Evolutionary conservation across 2,888 invertebrate genomes (phyloP).

Genomic region (Psylliodes chrysocephalus): DNA sequence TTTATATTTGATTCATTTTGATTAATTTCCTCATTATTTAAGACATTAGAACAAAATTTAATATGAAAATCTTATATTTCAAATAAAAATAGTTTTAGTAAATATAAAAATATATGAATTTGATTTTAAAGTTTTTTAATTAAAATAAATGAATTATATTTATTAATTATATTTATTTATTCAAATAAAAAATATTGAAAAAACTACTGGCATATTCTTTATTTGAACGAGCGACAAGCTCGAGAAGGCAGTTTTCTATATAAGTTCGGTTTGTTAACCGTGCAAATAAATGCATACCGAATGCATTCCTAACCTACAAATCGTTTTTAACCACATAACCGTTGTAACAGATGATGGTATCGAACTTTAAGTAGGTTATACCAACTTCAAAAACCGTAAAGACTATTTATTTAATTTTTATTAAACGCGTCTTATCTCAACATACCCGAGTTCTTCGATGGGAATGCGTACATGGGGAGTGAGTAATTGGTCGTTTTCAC

Average conservation of each 20-base stretch:
- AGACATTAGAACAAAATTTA: too few species aligned
- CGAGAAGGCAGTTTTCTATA: conserved; percentile 4
- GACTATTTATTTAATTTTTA: background rate
- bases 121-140: too few species aligned
- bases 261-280: background rate
- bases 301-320: conserved; percentile 25
- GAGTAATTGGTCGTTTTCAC: conserved; percentile 8
- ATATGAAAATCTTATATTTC: too few species aligned
- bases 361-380: conserved; percentile 8
- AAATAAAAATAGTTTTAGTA: too few species aligned
- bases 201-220: background rate
- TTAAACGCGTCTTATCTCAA: conserved; percentile 5
- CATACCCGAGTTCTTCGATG: background rate
- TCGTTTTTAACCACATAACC: background rate
- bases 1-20: too few species aligned
- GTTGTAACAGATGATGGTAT: conserved; percentile 6
- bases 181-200: too few species aligned
- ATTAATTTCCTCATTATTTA: too few species aligned
- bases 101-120: too few species aligned
- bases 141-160: too few species aligned
- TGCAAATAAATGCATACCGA: background rate
- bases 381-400: background rate
- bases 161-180: too few species aligned
- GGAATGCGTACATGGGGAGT: conserved; percentile 1
- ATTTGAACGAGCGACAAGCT: background rate